Conservation (phyloP, 2,113 vertebrate species). For the Lophotis ruficrista region DNA sequence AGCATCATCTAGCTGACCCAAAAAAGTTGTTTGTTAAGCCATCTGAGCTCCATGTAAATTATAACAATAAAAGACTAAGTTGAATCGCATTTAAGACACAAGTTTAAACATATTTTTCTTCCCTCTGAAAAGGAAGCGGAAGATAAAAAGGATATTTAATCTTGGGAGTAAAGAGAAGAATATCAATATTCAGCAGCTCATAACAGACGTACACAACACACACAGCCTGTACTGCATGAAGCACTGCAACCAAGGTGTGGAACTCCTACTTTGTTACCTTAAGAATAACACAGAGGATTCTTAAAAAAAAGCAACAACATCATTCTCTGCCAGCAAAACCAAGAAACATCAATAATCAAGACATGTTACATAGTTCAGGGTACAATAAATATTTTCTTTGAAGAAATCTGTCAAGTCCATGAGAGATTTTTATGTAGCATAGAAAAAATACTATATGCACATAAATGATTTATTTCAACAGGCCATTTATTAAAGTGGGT, state of each 20-base stretch:
- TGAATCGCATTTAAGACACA: neutral
- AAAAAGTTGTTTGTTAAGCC: conserved; percentile 27
- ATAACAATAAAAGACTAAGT: neutral
- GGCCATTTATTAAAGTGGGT: conserved; percentile 18
- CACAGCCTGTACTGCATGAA: neutral
- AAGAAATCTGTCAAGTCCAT: neutral
- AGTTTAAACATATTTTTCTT: neutral
- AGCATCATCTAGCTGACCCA: conserved; percentile 7
- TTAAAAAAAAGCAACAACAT: neutral
- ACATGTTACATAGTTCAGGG: neutral
- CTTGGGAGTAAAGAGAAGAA: neutral
- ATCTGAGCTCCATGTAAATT: neutral
- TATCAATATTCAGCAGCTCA: neutral
- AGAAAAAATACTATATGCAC: neutral
- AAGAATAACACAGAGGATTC: neutral
- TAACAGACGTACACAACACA: neutral
- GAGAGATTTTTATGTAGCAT: neutral
- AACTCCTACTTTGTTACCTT: neutral
- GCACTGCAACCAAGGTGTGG: neutral
- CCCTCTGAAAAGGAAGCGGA: neutral
- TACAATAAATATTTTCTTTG: conserved; percentile 28
- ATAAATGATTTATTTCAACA: neutral
- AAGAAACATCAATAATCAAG: conserved; percentile 28
- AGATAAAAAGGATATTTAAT: neutral
- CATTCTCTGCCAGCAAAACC: neutral